Percentiles rank a stretch among this genome's conserved stretches.
These are phyloP conservation scores for Eulemur mongoz DNA, from an alignment of 2,797 vertebrate genomes.

Conservation along the genomic window DNA sequence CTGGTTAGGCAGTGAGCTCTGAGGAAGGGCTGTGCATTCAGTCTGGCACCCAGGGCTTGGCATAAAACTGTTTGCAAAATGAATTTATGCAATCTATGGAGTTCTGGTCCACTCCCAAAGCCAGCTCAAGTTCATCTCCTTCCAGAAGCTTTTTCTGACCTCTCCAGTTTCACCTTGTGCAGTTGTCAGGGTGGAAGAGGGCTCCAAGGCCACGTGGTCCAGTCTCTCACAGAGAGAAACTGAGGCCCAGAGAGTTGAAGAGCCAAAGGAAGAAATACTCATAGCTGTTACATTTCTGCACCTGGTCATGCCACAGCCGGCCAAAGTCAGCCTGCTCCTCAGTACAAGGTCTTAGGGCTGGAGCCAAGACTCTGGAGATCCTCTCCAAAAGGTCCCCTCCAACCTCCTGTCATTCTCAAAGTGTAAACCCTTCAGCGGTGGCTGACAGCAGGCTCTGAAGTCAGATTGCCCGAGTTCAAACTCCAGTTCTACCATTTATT, in stretches of 20 bases:
- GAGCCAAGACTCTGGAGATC: neutral
- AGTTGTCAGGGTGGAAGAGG: neutral
- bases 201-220: rapidly evolving
- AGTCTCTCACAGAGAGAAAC: neutral
- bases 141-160: neutral
- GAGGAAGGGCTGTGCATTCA: neutral
- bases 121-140: neutral
- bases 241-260: neutral
- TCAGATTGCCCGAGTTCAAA: neutral
- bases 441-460: neutral
- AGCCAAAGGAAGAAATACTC: neutral
- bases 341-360: neutral
- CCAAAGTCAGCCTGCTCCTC: neutral
- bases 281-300: too few species aligned
- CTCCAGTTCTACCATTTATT: neutral
- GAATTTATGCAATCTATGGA: neutral
- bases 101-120: neutral
- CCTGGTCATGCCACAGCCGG: neutral
- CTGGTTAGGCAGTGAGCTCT: neutral
- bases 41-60: neutral
- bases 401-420: neutral
- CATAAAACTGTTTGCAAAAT: neutral
- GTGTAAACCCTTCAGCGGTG: neutral
- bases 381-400: neutral
- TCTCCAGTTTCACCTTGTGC: neutral